Percentiles rank a stretch among this genome's conserved stretches.
Conservation (phyloP, 2,113 vertebrate genomes). For the Heteronetta atricapilla region DNA sequence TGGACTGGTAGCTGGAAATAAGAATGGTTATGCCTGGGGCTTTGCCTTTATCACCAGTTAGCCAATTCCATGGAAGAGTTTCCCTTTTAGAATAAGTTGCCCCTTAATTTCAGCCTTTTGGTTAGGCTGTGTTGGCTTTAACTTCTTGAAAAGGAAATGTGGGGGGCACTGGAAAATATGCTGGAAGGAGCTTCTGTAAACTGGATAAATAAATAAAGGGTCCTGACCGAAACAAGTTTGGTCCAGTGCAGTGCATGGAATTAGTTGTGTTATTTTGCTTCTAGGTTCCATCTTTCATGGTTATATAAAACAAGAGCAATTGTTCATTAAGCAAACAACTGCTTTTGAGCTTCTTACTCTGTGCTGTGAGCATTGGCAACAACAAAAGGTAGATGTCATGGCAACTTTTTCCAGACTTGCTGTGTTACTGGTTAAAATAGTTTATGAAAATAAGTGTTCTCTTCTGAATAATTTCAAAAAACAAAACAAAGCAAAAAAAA, state of each 20-base stretch:
- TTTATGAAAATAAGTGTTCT: background rate
- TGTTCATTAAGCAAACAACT: background rate
- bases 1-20: background rate
- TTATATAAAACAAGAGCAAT: background rate
- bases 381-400: accelerated
- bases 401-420: background rate
- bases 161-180: background rate
- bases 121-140: background rate
- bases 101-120: background rate
- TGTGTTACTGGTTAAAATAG: background rate
- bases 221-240: background rate
- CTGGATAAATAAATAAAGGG: background rate
- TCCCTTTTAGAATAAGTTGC: background rate
- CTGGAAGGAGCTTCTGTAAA: background rate
- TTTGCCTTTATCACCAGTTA: background rate
- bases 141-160: background rate
- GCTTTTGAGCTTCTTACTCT: background rate
- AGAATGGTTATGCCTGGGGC: background rate
- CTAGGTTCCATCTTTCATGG: accelerated
- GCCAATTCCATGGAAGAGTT: background rate
- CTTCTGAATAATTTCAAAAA: background rate
- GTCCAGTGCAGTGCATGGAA: accelerated
- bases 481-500: background rate
- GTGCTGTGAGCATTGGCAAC: background rate
- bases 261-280: accelerated